Base-by-base conservation (phyloP, 2,113 vertebrate species). In the Sakesphorus luctuosus region DNA sequence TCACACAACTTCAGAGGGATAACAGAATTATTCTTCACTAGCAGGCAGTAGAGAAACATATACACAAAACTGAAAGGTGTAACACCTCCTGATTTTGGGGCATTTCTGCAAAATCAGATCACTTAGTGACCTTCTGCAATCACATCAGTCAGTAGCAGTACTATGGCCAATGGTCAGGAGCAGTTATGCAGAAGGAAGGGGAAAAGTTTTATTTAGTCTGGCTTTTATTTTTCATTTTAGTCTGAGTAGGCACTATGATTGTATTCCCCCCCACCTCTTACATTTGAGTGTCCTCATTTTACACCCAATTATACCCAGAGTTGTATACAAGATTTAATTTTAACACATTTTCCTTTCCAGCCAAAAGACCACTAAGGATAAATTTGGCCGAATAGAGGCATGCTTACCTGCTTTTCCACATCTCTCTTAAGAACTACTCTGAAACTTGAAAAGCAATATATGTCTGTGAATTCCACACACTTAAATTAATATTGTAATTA, bases 251-350 rank as follows among this genome's bases (percentile, higher is more conserved):
- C 36, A 53, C 5, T 46, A 10, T 13, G 17, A 61, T 14, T 46
- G 5, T 3, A 71, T 26, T 10, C 4, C 6, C 3, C 5, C 4
- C 6, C 6, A 3, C 6, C 13, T 6, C 40, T 47, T 33, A 63
- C 72, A 11, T 40, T 20, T 11, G 1, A 50, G 7, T 5, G 7
- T 18, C 33, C 9, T 23, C 8, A 59, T 52, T 62, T 62, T 38
- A 81, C 11, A 90, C 4, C 8, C 7, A 50, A 1, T 50, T 36
- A 62, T 5, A 78, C 3, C 11, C 33, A 28, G 20, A 18, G 26
- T 3, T 53, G 8, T 8, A 67, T 1, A 68, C 7, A 47, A 53
- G 5, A 44, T 33, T 67, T 31, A 52, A 29, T 47, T 73, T 77
- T 43, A 50, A 80, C 8, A 6, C 1, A 9, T 71, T 61, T 86